Base-by-base conservation (phyloP, 2,113 vertebrate genomes). In the Mionectes macconnelli region DNA sequence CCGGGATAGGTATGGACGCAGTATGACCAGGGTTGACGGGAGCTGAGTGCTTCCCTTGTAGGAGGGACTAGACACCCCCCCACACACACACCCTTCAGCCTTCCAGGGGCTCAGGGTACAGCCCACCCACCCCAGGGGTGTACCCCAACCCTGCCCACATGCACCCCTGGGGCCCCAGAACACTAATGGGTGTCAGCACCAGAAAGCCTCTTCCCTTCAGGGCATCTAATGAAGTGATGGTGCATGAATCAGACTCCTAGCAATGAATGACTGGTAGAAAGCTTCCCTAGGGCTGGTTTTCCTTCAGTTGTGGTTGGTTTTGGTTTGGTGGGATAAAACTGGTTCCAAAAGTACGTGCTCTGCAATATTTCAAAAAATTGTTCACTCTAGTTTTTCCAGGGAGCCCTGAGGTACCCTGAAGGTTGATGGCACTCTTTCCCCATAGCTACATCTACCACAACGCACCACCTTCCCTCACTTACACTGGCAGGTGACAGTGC, bases 261-360 rank as follows among this genome's bases (percentile, higher is more conserved):
- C n/a, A 63, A 94, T 93, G 96, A 96, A 96, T 94, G 94, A 90
- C 94, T 83, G 37, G 64, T 90, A 92, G 94, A 95, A 96, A 94
- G 86, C 76, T 96, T 92, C 56, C 69, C 56, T 20, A 66, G 56
- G 49, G 28, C 25, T 33, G 37, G 37, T 84, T 91, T 87, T 87
- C 53, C 60, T 50, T 79, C 49, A 69, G 45, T 2, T 68, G 17
- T 4, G 30, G 15, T 1, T 23, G 18, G 16, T 10, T 22, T 44
- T 30, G 9, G 16, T 37, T 44, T 37, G 37, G 25, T 0, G 0
- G 14, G 1, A 25, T 28, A 62, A 80, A 91, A 57, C 31, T 33
- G 3, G 18, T 60, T 84, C 28, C 13, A 75, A 77, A 93, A 77
- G 4, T 28, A 77, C 3, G 9, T 82, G 16, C 24, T 60, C 44